Base-by-base conservation (phyloP, 2,113 vertebrate species). In the Peromyscus californicus region DNA sequence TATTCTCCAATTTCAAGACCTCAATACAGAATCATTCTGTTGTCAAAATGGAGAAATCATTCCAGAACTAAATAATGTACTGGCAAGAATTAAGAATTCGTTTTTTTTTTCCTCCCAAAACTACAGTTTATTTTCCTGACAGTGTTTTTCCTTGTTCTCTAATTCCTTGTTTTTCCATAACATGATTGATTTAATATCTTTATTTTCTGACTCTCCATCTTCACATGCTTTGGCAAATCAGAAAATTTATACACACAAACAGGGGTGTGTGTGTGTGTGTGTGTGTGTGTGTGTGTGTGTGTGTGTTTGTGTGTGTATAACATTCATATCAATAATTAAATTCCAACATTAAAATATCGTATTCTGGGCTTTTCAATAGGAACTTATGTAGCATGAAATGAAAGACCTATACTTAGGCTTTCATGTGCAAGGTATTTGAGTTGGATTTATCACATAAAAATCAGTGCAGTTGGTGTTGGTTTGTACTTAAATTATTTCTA, bases 321-420 rank as follows among this genome's bases (percentile, higher is more conserved):
- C n/a, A 82, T 94, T 51, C 7, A 26, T 94, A 83, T 33, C 22
- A 80, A 74, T n/a, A 84, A 63, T 63, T 84, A 84, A 84, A 42
- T 63, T 84, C 15, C 59, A 63, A 63, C 15, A 63, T 91, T 96
- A 67, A 90, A 97, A 83, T 72, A 89, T 90, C 84, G 61, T 85
- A 22, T 84, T 63, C 65, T 86, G 16, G 26, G 13, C 21, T 80
- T 92, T 97, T 91, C 42, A 26, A 7, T 89, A n/a, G 33, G 51
- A 21, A 88, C 45, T 85, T 85, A 84, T 61, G 15, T 63, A 63
- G 0, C 51, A 57, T 51, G 31, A 87, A 89, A 86, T 39, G 63
- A 94, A 92, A 85, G 42, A 84, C 59, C 29, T 80, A 93, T 42
- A 84, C 36, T 90, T 91, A 90, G 39, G 15, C 10, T 65, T 94